Evolutionary conservation across 1,140 invertebrate species (phyloP), one percentile per base, ranked within the genome.

Genomic region (Colletes gigas): DNA sequence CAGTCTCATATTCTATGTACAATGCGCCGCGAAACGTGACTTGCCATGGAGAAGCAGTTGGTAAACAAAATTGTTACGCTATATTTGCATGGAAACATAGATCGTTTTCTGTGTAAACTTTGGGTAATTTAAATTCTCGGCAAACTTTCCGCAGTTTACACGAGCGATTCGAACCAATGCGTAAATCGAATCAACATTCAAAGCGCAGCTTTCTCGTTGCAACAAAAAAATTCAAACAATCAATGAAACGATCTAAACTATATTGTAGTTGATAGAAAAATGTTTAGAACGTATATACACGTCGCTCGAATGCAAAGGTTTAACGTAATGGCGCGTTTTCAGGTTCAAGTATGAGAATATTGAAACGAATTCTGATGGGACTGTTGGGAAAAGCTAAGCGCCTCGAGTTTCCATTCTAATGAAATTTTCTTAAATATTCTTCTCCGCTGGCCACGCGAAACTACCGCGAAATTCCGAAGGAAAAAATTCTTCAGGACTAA

Each of bases 61-160:
- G 75, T 44, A 71, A 69, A 62, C 41, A 62, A 71, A 60, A 78
- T 78, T 70, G 55, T 78, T 78, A 60, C 44, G 44, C 44, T 67
- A 62, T 78, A 60, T 71, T 78, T 78, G 44, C 67, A 41, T 62
- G 15, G 57, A 17, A 78, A 62, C 67, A 69, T 39, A 52, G 44
- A 60, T 60, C 55, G 55, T 71, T 60, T 19, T 3, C 41, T 52
- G 14, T 44, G 57, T n/a, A 78, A 70, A 71, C 55, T 62, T 60
- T 41, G n/a, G 52, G 54, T 55, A 47, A 65, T 76, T 76, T 76
- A 76, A 57, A 76, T 76, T 57, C 60, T 57, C 39, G 50, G 14
- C 62, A 39, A 76, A 68, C 39, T 76, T 63, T 47, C 74, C 41
- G 41, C 65, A 69, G 52, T 68, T 68, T 76, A 17, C 52, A 10